A percentile compares a stretch with the other conserved stretches of the same genome.
phyloP scores from a whole-genome alignment of 2,113 vertebrate species.

The Taurulus bubalis region DNA sequence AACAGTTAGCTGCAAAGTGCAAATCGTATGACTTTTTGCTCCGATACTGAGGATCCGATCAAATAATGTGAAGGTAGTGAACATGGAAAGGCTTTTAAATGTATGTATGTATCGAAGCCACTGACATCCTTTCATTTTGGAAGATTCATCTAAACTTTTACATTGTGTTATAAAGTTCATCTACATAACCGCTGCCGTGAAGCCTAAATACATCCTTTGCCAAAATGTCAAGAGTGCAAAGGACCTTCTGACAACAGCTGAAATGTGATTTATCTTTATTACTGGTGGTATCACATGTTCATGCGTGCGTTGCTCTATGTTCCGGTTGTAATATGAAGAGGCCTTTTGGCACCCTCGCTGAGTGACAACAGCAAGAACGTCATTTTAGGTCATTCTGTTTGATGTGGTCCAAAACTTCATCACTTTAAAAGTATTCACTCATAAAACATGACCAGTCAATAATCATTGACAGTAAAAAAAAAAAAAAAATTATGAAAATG shows the following conservation, averaged over 20 bases:
- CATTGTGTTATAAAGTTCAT: too few relatives aligned
- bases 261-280: conserved; percentile 6
- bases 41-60: neutral
- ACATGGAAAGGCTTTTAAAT: neutral
- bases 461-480: neutral
- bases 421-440: neutral
- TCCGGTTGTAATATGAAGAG: conserved; percentile 4
- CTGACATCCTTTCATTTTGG: neutral
- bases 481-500: neutral
- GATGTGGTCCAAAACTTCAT: too few relatives aligned
- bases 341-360: neutral
- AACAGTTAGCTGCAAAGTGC: too few relatives aligned
- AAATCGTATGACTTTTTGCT: too few relatives aligned
- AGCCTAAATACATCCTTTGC: neutral
- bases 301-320: conserved; percentile 2
- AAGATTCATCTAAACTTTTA: neutral
- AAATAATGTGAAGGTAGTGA: neutral
- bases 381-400: neutral
- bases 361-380: neutral
- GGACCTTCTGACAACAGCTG: neutral
- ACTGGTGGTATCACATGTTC: neutral
- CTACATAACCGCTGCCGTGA: too few relatives aligned
- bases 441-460: neutral
- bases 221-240: conserved; percentile 14
- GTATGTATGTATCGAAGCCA: too few relatives aligned